Conservation (phyloP, 1,140 invertebrate genomes). For the Anastatus disparis region DNA sequence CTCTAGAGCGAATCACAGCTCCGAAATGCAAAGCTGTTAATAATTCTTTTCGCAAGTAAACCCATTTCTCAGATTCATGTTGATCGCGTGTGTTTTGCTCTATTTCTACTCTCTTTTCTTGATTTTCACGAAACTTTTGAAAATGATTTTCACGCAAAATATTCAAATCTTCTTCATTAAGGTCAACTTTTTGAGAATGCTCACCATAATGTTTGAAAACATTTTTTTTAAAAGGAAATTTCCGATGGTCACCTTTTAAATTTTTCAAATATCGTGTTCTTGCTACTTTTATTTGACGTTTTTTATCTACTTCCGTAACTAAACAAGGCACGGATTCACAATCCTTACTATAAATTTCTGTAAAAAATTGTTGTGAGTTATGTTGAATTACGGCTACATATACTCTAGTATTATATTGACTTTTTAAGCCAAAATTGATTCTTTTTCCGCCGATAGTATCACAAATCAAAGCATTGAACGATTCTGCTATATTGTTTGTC, state of each 20-base stretch:
- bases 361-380: slow-evolving; percentile 40
- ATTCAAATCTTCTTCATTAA: neutral
- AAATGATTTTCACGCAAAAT: neutral
- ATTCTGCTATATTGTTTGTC: slow-evolving; percentile 59
- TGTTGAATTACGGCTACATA: slow-evolving; percentile 45
- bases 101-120: slow-evolving; percentile 37
- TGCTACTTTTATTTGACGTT: neutral
- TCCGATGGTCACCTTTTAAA: neutral
- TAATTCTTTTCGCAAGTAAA: slow-evolving; percentile 44
- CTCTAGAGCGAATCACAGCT: slow-evolving; percentile 46
- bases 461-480: slow-evolving; percentile 49
- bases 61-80: slow-evolving; percentile 45
- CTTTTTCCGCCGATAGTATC: slow-evolving; percentile 49
- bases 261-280: neutral
- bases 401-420: slow-evolving; percentile 50
- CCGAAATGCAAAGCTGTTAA: slow-evolving; percentile 61
- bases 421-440: slow-evolving; percentile 45
- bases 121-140: slow-evolving; percentile 17
- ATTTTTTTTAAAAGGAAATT: neutral
- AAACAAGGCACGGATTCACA: neutral
- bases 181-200: slow-evolving; percentile 6
- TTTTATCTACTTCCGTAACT: neutral
- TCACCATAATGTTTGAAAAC: neutral
- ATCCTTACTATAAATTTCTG: neutral
- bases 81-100: slow-evolving; percentile 48